Evolutionary conservation across 2,797 vertebrate species (phyloP), one percentile per base, ranked within the genome.

Genomic region (Mus caroli): DNA sequence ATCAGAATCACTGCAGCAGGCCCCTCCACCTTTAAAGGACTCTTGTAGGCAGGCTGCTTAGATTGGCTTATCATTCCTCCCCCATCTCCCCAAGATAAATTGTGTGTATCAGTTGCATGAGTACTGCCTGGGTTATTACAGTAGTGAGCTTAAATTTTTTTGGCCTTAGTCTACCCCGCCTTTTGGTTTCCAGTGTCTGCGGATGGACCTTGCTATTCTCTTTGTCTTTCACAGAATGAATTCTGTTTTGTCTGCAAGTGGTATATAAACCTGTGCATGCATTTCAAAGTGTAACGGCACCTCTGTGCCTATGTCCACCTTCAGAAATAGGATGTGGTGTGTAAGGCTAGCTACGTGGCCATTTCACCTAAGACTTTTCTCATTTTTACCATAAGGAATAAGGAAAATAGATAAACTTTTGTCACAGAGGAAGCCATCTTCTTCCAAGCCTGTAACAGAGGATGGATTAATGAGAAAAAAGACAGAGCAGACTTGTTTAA

Each of bases 171-270:
- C 62, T 7, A 14, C 20, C 82, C n/a, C n/a, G 79, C 7, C 40
- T 84, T 0, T 43, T 76, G 46, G 71, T 62, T 90, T 87, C 76
- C 71, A 82, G n/a, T 87, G 56, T 46, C 1, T 90, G 54, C 10
- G 1, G 24, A 28, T 79, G 34, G 76, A 40, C 6, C 58, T 92
- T 43, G 93, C n/a, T 76, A 62, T 56, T 91, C 64, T 92, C 43
- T 56, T 79, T 88, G 82, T 83, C 91, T 87, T 93, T n/a, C 91
- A 95, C 84, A 77, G 79, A 20, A 15, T 62, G 28, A 82, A 92
- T 58, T 95, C 60, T 4, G 69, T 37, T 60, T 20, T 37, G 56
- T 62, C 40, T 87, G n/a, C 1, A 34, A 90, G 92, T 78, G 24
- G n/a, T 92, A 1, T 69, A 2, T 75, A 46, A 52, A 46, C 22